A percentile compares a stretch with the other conserved stretches of the same genome.
Evolutionary conservation across 2,888 invertebrate genomes (phyloP).

Genomic region (Noctua janthina): DNA sequence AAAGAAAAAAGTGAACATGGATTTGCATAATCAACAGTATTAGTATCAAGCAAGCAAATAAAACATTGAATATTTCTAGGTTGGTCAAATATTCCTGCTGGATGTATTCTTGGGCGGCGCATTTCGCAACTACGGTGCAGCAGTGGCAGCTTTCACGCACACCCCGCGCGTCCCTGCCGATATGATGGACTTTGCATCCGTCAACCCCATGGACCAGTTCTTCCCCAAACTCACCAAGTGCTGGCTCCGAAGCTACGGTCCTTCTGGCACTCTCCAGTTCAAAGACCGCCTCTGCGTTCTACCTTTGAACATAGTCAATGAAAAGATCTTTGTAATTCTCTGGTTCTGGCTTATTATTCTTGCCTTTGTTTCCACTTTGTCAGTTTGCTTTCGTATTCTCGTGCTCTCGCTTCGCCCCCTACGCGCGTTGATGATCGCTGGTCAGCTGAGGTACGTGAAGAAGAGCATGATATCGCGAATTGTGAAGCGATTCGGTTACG

Average conservation of each 20-base stretch:
- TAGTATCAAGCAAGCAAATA: not conserved
- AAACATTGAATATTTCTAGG: constrained; percentile 79
- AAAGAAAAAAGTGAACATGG: not conserved
- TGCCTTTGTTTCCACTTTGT: constrained; percentile 90
- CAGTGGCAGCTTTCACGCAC: constrained; percentile 86
- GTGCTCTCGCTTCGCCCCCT: constrained; percentile 90
- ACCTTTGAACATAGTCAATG: constrained; percentile 94
- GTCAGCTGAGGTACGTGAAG: constrained; percentile 90
- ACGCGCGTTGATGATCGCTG: constrained; percentile 91
- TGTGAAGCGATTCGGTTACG: constrained; percentile 90
- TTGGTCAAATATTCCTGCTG: constrained; percentile 92
- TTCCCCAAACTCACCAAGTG: constrained; percentile 94
- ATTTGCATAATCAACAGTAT: not conserved
- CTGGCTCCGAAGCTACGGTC: constrained; percentile 90
- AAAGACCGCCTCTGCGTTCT: constrained; percentile 93
- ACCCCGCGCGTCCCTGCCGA: constrained; percentile 78
- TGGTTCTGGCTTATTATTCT: constrained; percentile 94
- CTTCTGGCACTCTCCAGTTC: constrained; percentile 89
- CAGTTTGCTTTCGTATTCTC: constrained; percentile 92
- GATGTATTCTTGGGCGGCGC: constrained; percentile 92
- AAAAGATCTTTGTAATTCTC: constrained; percentile 94
- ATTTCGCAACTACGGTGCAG: constrained; percentile 91
- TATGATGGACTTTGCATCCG: constrained; percentile 79
- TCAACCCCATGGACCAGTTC: constrained; percentile 92
- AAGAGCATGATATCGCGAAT: constrained; percentile 88